A percentile compares a stretch with the other conserved stretches of the same genome.
These are phyloP conservation scores for Hypolimnas misippus DNA, from an alignment of 2,888 invertebrate genomes.

Conservation along the genomic window DNA sequence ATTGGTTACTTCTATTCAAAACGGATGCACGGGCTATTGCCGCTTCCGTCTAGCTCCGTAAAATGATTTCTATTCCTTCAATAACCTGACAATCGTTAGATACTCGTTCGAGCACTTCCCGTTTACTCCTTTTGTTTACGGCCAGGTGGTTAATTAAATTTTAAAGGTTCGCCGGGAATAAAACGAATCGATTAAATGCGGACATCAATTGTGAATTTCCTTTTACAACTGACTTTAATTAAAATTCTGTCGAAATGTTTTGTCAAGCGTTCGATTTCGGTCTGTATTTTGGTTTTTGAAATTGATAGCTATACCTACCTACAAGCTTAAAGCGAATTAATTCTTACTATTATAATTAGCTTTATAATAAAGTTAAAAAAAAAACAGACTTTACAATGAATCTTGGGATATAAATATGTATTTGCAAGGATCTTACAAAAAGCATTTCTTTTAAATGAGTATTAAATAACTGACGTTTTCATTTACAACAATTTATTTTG, in stretches of 20 bases:
- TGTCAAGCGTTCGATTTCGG: constrained; percentile 44
- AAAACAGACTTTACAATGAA: no score
- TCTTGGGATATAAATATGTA: no score
- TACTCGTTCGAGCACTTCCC: constrained; percentile 31
- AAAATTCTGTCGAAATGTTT: constrained; percentile 51
- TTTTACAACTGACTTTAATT: constrained; percentile 51
- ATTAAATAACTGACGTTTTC: no score
- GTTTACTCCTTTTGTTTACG: constrained; percentile 44
- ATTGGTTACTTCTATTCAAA: constrained; percentile 27
- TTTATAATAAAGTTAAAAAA: no score
- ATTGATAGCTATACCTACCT: neutral
- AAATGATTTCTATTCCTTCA: constrained; percentile 30
- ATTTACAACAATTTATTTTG: no score
- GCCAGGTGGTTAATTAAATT: constrained; percentile 76
- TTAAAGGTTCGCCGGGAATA: constrained; percentile 63
- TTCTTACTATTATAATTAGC: no score
- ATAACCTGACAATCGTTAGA: constrained; percentile 31
- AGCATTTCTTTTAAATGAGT: no score
- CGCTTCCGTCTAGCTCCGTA: constrained; percentile 57
- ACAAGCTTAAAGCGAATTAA: no score
- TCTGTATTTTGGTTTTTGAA: neutral
- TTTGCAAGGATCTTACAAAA: no score
- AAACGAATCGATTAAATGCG: constrained; percentile 56
- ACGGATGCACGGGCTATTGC: constrained; percentile 73
- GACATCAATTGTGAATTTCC: constrained; percentile 53